A percentile compares a stretch with the other conserved stretches of the same genome.
Conservation (phyloP, 2,797 vertebrate species). For the Botia kubotai region DNA sequence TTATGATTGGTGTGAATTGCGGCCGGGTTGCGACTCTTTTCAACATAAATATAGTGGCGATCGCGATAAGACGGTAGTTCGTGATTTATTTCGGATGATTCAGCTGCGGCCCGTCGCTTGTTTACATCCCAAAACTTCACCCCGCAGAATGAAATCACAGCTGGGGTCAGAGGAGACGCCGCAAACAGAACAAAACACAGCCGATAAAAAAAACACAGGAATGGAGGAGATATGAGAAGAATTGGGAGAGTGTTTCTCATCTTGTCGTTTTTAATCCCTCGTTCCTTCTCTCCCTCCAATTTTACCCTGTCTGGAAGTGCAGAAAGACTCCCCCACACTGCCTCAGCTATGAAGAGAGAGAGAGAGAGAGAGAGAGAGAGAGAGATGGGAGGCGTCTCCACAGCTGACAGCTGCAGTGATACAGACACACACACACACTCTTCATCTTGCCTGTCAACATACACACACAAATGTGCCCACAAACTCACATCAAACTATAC, state of each 20-base stretch:
- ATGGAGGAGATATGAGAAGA: slow-evolving; percentile 59
- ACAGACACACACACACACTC: slow-evolving; percentile 68
- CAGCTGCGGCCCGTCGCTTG: slow-evolving; percentile 46
- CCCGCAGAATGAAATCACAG: slow-evolving; percentile 53
- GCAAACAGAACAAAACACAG: slow-evolving; percentile 41
- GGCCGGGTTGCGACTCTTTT: slow-evolving; percentile 33
- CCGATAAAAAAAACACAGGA: slow-evolving; percentile 43
- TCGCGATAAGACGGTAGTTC: slow-evolving; percentile 57
- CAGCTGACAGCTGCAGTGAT: slow-evolving; percentile 82
- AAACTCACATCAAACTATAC: background rate
- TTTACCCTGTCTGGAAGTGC: slow-evolving; percentile 56
- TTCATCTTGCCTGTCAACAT: slow-evolving; percentile 42
- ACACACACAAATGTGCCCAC: slow-evolving; percentile 22
- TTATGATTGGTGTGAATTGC: slow-evolving; percentile 46
- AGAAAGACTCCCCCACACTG: slow-evolving; percentile 59
- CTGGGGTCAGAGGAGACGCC: slow-evolving; percentile 38
- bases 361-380: slow-evolving; percentile 55
- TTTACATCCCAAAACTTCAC: slow-evolving; percentile 58
- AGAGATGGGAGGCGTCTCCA: slow-evolving; percentile 69
- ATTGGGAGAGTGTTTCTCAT: slow-evolving; percentile 59
- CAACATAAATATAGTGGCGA: slow-evolving; percentile 46
- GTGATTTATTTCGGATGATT: slow-evolving; percentile 57
- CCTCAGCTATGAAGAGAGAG: slow-evolving; percentile 46
- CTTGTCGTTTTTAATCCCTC: slow-evolving; percentile 54
- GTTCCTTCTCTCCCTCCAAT: slow-evolving; percentile 54